phyloP scores from a whole-genome alignment of 2,797 vertebrate species.

The Phalloptychus januarius region DNA sequence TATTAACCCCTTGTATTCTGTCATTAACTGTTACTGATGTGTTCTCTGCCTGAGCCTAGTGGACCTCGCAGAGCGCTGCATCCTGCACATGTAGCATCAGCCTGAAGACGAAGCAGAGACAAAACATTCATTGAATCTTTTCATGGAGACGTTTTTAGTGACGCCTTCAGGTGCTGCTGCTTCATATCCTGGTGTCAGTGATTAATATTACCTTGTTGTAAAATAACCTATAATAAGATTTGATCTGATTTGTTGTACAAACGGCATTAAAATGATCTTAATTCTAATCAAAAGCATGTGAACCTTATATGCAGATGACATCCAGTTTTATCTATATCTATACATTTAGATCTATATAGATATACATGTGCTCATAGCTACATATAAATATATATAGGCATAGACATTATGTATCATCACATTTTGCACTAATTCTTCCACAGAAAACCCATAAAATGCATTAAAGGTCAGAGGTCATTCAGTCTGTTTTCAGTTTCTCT shows the following conservation, averaged over 20 bases:
- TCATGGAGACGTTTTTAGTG: background rate
- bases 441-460: background rate
- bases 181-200: background rate
- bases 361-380: background rate
- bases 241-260: no score
- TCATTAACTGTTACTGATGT: background rate
- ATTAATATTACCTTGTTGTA: background rate
- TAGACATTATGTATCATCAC: background rate
- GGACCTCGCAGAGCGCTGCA: background rate
- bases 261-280: no score
- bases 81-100: no score
- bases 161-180: background rate
- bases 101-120: background rate
- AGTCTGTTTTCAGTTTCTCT: background rate
- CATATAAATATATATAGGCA: background rate
- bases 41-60: background rate
- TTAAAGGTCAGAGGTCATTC: background rate
- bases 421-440: background rate
- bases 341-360: background rate
- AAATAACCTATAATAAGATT: background rate
- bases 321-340: background rate
- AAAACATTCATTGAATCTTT: background rate
- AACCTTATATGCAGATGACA: no score
- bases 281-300: no score
- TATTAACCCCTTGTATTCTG: background rate